Conservation (phyloP, 2,797 vertebrate species). For the Coracias cyanogaster region DNA sequence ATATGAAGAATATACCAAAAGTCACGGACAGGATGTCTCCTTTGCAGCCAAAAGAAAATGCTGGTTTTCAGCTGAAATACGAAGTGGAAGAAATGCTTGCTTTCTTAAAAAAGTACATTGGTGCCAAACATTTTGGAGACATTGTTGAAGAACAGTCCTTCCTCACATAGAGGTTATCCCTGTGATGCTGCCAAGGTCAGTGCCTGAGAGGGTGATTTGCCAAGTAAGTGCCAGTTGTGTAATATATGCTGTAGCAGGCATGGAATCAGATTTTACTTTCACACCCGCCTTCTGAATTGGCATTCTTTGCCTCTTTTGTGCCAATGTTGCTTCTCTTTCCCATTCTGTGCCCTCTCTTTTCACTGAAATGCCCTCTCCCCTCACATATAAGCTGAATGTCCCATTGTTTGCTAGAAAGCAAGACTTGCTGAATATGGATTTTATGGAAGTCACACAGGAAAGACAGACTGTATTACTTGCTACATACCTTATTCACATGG, state of each 20-base stretch:
- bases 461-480: not conserved
- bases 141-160: constrained; percentile 74
- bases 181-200: constrained; percentile 75
- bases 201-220: constrained; percentile 63
- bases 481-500: constrained; percentile 6
- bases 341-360: constrained; percentile 62
- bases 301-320: constrained; percentile 76
- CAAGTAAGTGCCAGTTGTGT: constrained; percentile 78
- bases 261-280: constrained; percentile 72
- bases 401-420: constrained; percentile 67
- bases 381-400: constrained; percentile 74
- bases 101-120: constrained; percentile 39
- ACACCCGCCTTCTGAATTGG: constrained; percentile 69
- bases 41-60: constrained; percentile 26
- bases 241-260: constrained; percentile 68
- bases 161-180: constrained; percentile 72
- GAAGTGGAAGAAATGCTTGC: constrained; percentile 23
- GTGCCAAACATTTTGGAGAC: constrained; percentile 69
- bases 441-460: constrained; percentile 64
- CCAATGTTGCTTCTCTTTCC: constrained; percentile 55
- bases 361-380: constrained; percentile 34
- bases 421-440: constrained; percentile 68
- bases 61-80: not conserved
- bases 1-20: constrained; percentile 34
- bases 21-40: constrained; percentile 20